phyloP scores from a whole-genome alignment of 2,113 vertebrate species.

The Laticauda colubrina region DNA sequence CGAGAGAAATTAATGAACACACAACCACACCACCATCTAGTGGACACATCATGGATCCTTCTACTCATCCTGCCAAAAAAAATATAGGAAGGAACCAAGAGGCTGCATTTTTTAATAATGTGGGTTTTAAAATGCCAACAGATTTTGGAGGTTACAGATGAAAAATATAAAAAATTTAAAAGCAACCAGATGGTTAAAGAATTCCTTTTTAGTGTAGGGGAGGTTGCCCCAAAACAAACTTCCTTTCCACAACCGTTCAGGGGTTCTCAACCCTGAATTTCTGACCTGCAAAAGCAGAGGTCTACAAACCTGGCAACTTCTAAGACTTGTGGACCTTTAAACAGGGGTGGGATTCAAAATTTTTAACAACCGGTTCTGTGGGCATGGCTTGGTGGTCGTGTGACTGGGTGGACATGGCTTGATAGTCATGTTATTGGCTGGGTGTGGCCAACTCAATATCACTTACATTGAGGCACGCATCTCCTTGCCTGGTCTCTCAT shows the following conservation, averaged over 20 bases:
- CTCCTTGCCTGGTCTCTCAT: too few relatives aligned
- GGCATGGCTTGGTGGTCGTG: too few relatives aligned
- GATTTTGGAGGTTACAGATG: not conserved
- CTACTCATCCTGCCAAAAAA: not conserved
- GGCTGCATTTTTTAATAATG: not conserved
- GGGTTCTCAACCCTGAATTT: not conserved
- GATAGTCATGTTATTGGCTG: too few relatives aligned
- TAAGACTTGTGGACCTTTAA: too few relatives aligned
- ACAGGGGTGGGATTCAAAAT: too few relatives aligned
- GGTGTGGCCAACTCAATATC: too few relatives aligned
- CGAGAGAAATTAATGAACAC: conserved; percentile 20
- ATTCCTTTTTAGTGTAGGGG: not conserved
- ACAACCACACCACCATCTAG: conserved; percentile 60
- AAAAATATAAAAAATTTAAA: not conserved
- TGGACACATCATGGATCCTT: not conserved
- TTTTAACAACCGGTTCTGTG: too few relatives aligned
- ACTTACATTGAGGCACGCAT: too few relatives aligned
- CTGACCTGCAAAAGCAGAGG: not conserved
- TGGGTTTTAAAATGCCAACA: not conserved
- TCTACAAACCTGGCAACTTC: too few relatives aligned
- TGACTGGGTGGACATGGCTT: too few relatives aligned
- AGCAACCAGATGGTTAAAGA: not conserved
- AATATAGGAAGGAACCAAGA: not conserved
- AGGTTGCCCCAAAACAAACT: not conserved
- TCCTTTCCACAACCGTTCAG: not conserved